Percentiles rank a stretch among this genome's conserved stretches.
phyloP scores from a whole-genome alignment of 2,113 vertebrate species.

The Chrysemys picta region DNA sequence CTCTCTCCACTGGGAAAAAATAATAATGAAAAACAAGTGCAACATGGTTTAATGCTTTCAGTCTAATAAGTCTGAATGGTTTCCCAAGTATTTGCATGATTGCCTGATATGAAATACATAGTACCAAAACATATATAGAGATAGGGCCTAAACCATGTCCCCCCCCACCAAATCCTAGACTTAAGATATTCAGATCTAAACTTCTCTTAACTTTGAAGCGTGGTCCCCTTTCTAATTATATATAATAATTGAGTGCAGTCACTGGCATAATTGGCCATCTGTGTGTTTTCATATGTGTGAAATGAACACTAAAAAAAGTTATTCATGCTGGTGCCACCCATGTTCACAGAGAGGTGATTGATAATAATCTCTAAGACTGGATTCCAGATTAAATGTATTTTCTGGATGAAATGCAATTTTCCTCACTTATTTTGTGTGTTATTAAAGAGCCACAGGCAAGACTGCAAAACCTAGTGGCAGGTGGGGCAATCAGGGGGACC shows the following conservation, averaged over 20 bases:
- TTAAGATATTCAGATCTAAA: constrained; percentile 27
- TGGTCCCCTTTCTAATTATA: constrained; percentile 55
- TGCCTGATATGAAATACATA: background rate
- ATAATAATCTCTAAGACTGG: constrained; percentile 9
- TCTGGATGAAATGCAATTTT: constrained; percentile 31
- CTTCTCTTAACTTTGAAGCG: constrained; percentile 29
- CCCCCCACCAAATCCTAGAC: background rate
- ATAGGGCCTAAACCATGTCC: background rate
- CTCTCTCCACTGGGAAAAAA: background rate
- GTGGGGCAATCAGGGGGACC: background rate
- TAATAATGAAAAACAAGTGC: background rate
- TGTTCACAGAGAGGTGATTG: background rate
- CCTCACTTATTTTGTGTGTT: constrained; percentile 14
- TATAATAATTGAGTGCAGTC: constrained; percentile 63
- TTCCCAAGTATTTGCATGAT: background rate
- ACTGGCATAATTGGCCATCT: constrained; percentile 73
- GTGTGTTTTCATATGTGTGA: constrained; percentile 56
- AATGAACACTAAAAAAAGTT: constrained; percentile 37
- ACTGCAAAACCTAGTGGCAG: background rate
- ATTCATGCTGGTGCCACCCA: constrained; percentile 4
- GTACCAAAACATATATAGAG: background rate
- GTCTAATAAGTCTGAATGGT: background rate
- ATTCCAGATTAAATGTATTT: constrained; percentile 31
- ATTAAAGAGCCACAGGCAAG: constrained; percentile 1
- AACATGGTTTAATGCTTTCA: background rate